Conservation (phyloP, 1,140 invertebrate species). For the Nasonia longicornis region DNA sequence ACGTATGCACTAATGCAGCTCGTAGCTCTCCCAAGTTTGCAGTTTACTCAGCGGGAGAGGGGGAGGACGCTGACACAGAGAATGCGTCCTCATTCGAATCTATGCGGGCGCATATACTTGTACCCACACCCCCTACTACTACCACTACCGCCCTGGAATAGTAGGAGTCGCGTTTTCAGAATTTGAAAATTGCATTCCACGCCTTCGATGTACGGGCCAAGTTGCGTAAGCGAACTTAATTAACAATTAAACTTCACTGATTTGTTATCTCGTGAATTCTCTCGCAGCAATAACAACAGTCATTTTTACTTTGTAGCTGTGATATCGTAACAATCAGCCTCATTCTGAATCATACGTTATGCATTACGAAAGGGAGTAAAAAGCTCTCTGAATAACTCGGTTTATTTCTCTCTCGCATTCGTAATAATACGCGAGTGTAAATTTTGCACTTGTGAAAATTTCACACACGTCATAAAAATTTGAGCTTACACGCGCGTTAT, state of each 20-base stretch:
- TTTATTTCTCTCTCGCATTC: background rate
- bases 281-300: background rate
- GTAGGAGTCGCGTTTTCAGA: slow-evolving; percentile 52
- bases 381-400: background rate
- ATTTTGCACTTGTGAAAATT: background rate
- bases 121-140: background rate
- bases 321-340: background rate
- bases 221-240: slow-evolving; percentile 24
- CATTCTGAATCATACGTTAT: background rate
- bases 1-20: slow-evolving; percentile 60
- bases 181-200: slow-evolving; percentile 63
- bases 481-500: background rate
- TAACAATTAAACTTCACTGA: slow-evolving; percentile 29
- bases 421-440: background rate
- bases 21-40: slow-evolving; percentile 58
- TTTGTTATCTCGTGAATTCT: background rate
- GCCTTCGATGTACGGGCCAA: slow-evolving; percentile 6
- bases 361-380: background rate
- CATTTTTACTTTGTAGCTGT: too few relatives aligned
- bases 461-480: background rate
- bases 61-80: slow-evolving; percentile 54
- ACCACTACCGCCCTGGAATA: background rate
- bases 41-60: slow-evolving; percentile 47
- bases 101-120: slow-evolving; percentile 55
- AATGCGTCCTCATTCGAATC: slow-evolving; percentile 61